Percentiles rank a stretch among this genome's conserved stretches.
Evolutionary conservation across 2,888 invertebrate genomes (phyloP).

Genomic region (Xiphydria camelus): DNA sequence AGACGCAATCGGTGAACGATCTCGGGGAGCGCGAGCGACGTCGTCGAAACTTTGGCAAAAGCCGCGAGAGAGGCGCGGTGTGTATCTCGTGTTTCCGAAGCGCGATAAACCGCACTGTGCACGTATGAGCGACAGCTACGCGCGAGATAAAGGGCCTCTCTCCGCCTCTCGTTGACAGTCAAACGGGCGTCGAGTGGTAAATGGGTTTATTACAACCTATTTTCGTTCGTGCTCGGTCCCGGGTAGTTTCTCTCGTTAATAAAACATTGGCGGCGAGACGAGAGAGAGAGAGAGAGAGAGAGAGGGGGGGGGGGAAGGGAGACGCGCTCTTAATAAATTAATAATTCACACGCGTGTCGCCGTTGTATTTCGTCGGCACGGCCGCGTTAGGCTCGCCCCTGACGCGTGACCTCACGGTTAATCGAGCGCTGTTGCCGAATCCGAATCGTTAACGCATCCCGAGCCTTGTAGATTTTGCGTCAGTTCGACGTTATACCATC

Average conservation of each 20-base stretch:
- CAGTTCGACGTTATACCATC: no score
- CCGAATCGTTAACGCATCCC: no score
- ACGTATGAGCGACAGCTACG: no score
- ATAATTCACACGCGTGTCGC: conserved; percentile 30
- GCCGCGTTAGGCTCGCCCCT: conserved; percentile 15
- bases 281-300: conserved; percentile 4
- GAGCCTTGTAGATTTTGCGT: no score
- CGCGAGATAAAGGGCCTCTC: no score
- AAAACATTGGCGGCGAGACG: conserved; percentile 24
- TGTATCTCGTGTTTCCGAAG: no score
- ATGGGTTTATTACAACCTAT: conserved; percentile 18
- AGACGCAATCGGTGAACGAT: not conserved
- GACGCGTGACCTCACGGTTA: conserved; percentile 25
- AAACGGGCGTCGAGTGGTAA: conserved; percentile 7
- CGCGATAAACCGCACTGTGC: no score
- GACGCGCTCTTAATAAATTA: conserved; percentile 27
- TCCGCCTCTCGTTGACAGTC: conserved; percentile 9
- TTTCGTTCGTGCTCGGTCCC: conserved; percentile 10
- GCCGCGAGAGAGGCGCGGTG: not conserved
- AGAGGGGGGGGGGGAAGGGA: conserved; percentile 1
- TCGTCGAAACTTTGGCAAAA: no score
- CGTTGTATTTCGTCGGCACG: no score
- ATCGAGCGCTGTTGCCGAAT: no score
- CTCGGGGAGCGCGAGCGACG: not conserved
- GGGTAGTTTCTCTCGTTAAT: conserved; percentile 25